Evolutionary conservation across 1,140 invertebrate genomes (phyloP).

Genomic region (Leucophenga varia): DNA sequence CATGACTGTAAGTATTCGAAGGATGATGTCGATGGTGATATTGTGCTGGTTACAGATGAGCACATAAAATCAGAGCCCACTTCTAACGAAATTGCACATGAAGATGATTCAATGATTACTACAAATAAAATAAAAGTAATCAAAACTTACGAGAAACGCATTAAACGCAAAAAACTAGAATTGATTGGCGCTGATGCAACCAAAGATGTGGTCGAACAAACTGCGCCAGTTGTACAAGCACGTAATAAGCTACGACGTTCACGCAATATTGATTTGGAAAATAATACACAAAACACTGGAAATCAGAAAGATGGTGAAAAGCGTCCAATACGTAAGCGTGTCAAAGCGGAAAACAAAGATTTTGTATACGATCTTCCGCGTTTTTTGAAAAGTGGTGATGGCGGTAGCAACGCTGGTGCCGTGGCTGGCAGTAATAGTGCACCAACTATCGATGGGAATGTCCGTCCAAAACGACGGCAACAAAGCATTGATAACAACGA

Average conservation of each 20-base stretch:
- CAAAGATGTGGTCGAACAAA: slow-evolving; percentile 25
- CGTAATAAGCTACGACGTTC: too few relatives aligned
- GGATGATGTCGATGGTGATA: slow-evolving; percentile 48
- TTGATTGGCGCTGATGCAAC: slow-evolving; percentile 3
- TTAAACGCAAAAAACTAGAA: slow-evolving; percentile 19
- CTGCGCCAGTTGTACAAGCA: background rate
- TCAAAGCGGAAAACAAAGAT: slow-evolving; percentile 66
- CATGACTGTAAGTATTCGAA: slow-evolving; percentile 45
- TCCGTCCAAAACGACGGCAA: background rate
- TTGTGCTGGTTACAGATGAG: slow-evolving; percentile 35
- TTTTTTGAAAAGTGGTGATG: slow-evolving; percentile 56
- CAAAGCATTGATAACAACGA: background rate
- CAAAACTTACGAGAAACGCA: slow-evolving; percentile 34
- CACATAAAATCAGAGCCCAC: too few relatives aligned
- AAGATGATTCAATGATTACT: too few relatives aligned
- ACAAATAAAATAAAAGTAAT: slow-evolving; percentile 22
- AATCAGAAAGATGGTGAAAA: slow-evolving; percentile 16
- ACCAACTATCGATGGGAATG: too few relatives aligned
- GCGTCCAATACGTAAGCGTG: slow-evolving; percentile 64
- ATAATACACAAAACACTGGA: too few relatives aligned
- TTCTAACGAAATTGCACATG: too few relatives aligned
- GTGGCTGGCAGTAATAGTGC: too few relatives aligned
- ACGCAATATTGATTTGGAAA: too few relatives aligned
- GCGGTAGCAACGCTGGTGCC: too few relatives aligned
- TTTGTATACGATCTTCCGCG: slow-evolving; percentile 69